Evolutionary conservation across 2,113 vertebrate species (phyloP).

Genomic region (Passerina amoena): DNA sequence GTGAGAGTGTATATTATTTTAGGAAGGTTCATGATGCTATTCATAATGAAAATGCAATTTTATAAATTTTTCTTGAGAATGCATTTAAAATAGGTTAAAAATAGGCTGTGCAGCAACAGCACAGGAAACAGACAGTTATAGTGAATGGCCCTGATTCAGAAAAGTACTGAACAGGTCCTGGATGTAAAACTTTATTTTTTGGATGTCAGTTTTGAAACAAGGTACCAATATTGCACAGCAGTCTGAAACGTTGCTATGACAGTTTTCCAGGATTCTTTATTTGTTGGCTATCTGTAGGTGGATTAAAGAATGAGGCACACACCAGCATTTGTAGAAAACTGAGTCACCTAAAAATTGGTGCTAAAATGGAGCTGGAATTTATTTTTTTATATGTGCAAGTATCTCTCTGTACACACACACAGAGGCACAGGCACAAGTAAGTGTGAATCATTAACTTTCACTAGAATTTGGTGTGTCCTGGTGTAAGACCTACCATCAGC

Average conservation of each 20-base stretch:
- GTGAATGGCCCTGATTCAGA: not conserved
- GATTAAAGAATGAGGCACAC: constrained; percentile 21
- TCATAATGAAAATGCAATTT: not conserved
- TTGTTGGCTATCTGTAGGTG: constrained; percentile 40
- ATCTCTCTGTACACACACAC: not conserved
- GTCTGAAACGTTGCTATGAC: constrained; percentile 47
- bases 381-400: fast-evolving
- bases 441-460: not conserved
- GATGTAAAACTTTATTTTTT: constrained; percentile 25
- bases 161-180: not conserved
- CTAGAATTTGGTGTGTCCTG: not conserved
- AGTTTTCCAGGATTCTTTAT: constrained; percentile 43
- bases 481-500: not conserved
- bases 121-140: not conserved
- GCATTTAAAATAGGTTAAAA: not conserved
- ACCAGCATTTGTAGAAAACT: not conserved
- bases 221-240: not conserved
- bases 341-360: not conserved
- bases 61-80: not conserved
- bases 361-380: not conserved
- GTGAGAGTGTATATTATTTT: not conserved
- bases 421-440: not conserved
- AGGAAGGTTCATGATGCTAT: not conserved
- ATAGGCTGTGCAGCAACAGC: not conserved
- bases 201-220: constrained; percentile 49